Percentiles rank a stretch among this genome's conserved stretches.
These are phyloP conservation scores for Athene cunicularia DNA, from an alignment of 2,113 vertebrate species.

Conservation along the genomic window DNA sequence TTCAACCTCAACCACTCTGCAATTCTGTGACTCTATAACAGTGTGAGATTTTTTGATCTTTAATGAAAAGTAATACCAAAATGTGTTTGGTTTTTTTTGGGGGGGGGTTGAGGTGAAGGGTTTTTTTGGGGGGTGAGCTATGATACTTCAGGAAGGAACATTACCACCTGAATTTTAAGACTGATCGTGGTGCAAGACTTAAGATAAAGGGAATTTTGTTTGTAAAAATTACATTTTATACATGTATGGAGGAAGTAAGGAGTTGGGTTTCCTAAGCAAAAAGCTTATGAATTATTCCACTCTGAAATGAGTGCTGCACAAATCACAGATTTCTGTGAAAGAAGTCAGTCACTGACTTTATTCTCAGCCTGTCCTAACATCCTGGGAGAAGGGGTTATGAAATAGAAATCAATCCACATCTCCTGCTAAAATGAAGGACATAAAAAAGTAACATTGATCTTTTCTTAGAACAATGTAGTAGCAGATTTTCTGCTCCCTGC, in stretches of 20 bases:
- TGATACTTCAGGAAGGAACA: background rate
- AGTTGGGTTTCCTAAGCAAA: background rate
- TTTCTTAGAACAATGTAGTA: background rate
- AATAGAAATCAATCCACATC: background rate
- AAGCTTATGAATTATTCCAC: background rate
- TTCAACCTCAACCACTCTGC: background rate
- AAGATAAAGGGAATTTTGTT: background rate
- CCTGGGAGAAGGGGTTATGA: background rate
- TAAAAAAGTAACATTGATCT: background rate
- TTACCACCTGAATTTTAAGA: background rate
- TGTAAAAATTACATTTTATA: background rate
- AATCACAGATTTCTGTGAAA: background rate
- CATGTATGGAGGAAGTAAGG: background rate
- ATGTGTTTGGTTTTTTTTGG: background rate
- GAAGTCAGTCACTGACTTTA: background rate
- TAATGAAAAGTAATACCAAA: background rate
- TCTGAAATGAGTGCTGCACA: background rate
- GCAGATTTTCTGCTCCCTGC: background rate
- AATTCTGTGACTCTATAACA: background rate
- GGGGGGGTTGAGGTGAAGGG: rapidly evolving
- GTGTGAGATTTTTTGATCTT: background rate
- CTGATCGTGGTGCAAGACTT: rapidly evolving
- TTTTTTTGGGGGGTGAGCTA: rapidly evolving
- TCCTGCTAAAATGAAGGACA: background rate
- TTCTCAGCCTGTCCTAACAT: background rate